phyloP scores from a whole-genome alignment of 1,140 invertebrate species.

The Nephotettix cincticeps region DNA sequence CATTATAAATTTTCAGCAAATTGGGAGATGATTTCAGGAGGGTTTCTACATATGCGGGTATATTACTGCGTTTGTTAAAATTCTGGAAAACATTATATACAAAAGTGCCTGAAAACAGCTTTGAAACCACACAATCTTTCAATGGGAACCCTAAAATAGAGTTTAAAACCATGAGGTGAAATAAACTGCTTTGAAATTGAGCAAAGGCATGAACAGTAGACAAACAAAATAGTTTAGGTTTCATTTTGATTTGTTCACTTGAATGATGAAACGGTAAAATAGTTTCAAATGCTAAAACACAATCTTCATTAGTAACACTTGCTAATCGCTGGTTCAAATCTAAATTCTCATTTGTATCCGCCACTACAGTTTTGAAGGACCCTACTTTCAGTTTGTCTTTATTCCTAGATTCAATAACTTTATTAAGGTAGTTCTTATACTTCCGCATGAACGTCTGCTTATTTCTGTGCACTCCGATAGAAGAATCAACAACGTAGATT shows the following conservation, averaged over 20 bases:
- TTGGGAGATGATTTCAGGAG: slow-evolving; percentile 25
- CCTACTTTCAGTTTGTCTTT: slow-evolving; percentile 19
- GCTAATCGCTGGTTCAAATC: slow-evolving; percentile 25
- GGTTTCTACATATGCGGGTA: slow-evolving; percentile 24
- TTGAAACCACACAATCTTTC: slow-evolving; percentile 52
- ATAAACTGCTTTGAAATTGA: slow-evolving; percentile 68
- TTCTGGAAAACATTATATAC: slow-evolving; percentile 64
- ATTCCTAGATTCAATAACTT: not conserved
- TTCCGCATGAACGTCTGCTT: slow-evolving; percentile 31
- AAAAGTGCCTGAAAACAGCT: slow-evolving; percentile 69
- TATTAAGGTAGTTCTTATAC: slow-evolving; percentile 16
- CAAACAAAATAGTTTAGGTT: slow-evolving; percentile 57
- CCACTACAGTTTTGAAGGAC: not conserved
- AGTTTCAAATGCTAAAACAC: slow-evolving; percentile 56
- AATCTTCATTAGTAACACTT: slow-evolving; percentile 56
- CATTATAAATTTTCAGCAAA: slow-evolving; percentile 25
- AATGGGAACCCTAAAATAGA: slow-evolving; percentile 59
- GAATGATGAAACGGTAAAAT: slow-evolving; percentile 64
- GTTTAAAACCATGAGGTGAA: slow-evolving; percentile 63
- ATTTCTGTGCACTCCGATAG: slow-evolving; percentile 42
- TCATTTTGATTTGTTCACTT: slow-evolving; percentile 56
- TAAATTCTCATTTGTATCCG: not conserved
- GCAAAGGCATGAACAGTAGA: slow-evolving; percentile 65
- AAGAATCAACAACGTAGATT: slow-evolving; percentile 60
- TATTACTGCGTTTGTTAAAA: slow-evolving; percentile 29